Base-by-base conservation (phyloP, 2,888 invertebrate species). In the Gryllus longicercus region DNA sequence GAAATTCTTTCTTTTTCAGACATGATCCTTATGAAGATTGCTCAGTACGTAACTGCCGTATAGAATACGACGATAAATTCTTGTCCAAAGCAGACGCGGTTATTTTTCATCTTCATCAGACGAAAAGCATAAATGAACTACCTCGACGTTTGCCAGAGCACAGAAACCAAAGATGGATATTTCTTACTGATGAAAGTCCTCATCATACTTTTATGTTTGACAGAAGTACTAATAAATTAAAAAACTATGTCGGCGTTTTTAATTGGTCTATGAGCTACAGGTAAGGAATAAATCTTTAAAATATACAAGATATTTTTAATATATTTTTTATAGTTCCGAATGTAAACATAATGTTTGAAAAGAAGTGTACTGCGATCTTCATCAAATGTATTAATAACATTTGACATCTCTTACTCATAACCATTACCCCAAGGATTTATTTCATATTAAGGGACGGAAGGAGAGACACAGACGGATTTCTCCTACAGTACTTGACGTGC, bases 101-200 rank as follows among this genome's bases (percentile, higher is more conserved):
- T 0, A 84, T 92, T 21, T 89, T 92, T 84, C 92, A 91, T 84
- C 84, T 92, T 75, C 90, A 91, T 82, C 84, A 89, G 50, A 88
- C 87, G 18, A 85, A 85, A 76, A 86, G 86, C 18, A 84, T 88
- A 0, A 83, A 89, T 0, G 90, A 90, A 63, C 85, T 93, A 75
- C 92, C 92, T 3, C 85, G 84, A 50, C 86, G 87, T 0, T 51
- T 85, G 1, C 82, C 86, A 49, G 86, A 88, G 78, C 86, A 86
- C 2, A 84, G 83, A 1, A 82, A 85, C 3, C 93, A 93, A 85
- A 89, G 90, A 82, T 94, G 93, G 93, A 89, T 93, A 76, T 93
- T 92, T 83, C 85, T 93, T 80, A 92, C 90, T 0, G 93, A 93
- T 83, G 93, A 93, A 86, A 91, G 92, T 23, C 93, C 93, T 0